Base-by-base conservation (phyloP, 2,888 invertebrate species). In the Agrotis segetum region DNA sequence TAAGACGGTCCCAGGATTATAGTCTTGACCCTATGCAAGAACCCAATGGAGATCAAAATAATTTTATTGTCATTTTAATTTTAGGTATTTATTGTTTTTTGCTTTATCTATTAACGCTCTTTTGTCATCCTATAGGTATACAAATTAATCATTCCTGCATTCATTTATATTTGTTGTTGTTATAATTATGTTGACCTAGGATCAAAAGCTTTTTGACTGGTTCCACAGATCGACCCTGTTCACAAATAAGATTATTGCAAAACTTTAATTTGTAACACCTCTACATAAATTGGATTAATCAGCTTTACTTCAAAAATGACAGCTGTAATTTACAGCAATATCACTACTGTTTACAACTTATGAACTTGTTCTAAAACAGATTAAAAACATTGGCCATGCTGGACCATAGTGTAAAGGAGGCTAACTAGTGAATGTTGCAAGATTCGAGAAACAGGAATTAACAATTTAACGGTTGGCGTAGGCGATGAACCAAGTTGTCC, bases 401-500 rank as follows among this genome's bases (percentile, higher is more conserved):
- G 46, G 69, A 0, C 69, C 46, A 59, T 59, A 68, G 47, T 59
- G 47, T 70, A 24, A 17, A 62, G 19, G 44, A 24, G 24, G 24
- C 46, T 13, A 56, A 50, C 13, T n/a, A 19, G 50, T 52, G 40
- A 68, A 69, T 80, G 67, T 80, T 29, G 82, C 67, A 74, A 82
- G 24, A 61, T 14, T 40, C 67, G 55, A 79, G 74, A 63, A 52
- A 46, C 46, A 65, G 67, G 62, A 67, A 71, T 77, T 65, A 73
- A 70, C 82, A 77, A 81, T 73, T 79, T 81, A 72, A 44, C 34
- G 46, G 55, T 17, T 0, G 46, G 79, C 74, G 80, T 80, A 80
- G 80, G 80, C 80, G 82, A 82, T 80, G 80, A 52, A 73, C 69
- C 53, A 52, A 78, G 64, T 21, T 79, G 82, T 82, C 61, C 66